Evolutionary conservation across 2,888 invertebrate genomes (phyloP), one percentile per base, ranked within the genome.

Genomic region (Orgyia antiqua): DNA sequence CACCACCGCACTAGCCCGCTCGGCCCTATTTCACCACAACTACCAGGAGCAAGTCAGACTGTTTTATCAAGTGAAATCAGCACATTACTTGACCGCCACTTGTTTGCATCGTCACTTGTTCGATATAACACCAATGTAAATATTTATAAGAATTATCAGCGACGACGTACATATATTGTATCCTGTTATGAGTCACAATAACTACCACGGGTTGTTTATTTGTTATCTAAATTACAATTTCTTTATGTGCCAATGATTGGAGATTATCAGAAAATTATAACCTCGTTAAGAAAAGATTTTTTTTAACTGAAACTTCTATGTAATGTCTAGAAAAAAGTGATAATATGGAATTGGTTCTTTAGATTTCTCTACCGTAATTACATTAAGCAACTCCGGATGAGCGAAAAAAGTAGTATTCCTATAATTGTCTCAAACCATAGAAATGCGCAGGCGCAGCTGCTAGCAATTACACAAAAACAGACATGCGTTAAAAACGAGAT

Each of bases 401-500:
- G 13, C 10, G 13, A 29, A 36, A 38, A 37, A 31, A 49, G 54
- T 51, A 8, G 45, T 55, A 65, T 59, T 58, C 53, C 53, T 52
- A 52, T 63, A 68, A 65, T 61, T 54, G 59, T 51, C 38, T 36
- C 43, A 45, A 53, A 46, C 43, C 39, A 38, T n/a, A n/a, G 39
- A 51, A 45, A 43, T 42, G 36, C 40, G 30, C 54, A 33, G 52
- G 53, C 56, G 61, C 75, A 77, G 73, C 74, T 75, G 72, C 59
- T 46, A 44, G 58, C 58, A 72, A 73, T 73, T 70, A 68, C 56
- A 65, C 46, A 52, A 48, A 55, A 65, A 53, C 64, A 64, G 69
- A 63, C 60, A 51, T 58, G 51, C 51, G 63, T 49, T 67, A 64
- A 66, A 62, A 55, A 39, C 52, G 13, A 13, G 55, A 57, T 53